Conservation (phyloP, 2,888 invertebrate genomes). For the Pomacea canaliculata region DNA sequence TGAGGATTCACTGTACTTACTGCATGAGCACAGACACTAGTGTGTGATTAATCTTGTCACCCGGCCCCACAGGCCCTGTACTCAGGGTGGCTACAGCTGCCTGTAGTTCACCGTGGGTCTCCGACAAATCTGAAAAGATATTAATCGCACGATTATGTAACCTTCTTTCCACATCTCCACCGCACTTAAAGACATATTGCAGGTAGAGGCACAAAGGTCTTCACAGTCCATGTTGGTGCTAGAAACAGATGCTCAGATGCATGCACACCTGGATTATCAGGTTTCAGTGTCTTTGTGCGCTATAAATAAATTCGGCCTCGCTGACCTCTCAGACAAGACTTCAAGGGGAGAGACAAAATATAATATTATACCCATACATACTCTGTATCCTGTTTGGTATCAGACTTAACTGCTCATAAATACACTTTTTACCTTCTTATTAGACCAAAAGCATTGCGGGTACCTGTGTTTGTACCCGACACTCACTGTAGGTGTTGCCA, state of each 20-base stretch:
- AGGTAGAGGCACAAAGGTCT: no score
- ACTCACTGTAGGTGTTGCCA: conserved; percentile 49
- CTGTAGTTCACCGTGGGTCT: background rate
- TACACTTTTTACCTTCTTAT: background rate
- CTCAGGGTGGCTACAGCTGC: conserved; percentile 49
- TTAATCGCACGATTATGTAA: background rate
- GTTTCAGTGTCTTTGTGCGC: no score
- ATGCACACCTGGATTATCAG: no score
- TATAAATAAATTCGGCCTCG: no score
- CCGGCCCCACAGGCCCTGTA: conserved; percentile 63
- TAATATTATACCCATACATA: background rate
- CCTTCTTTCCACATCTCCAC: no score
- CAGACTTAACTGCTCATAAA: background rate
- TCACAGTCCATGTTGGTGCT: no score
- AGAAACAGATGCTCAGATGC: no score
- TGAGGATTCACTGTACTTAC: conserved; percentile 29
- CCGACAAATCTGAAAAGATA: background rate
- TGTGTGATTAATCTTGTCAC: conserved; percentile 51
- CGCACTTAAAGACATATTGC: no score
- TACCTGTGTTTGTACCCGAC: no score
- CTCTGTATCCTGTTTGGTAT: background rate
- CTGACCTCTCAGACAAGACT: no score
- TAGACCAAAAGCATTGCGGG: no score
- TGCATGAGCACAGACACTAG: conserved; percentile 50
- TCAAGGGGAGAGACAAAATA: no score